phyloP scores from a whole-genome alignment of 2,888 invertebrate species.

The Apamea epomidion region DNA sequence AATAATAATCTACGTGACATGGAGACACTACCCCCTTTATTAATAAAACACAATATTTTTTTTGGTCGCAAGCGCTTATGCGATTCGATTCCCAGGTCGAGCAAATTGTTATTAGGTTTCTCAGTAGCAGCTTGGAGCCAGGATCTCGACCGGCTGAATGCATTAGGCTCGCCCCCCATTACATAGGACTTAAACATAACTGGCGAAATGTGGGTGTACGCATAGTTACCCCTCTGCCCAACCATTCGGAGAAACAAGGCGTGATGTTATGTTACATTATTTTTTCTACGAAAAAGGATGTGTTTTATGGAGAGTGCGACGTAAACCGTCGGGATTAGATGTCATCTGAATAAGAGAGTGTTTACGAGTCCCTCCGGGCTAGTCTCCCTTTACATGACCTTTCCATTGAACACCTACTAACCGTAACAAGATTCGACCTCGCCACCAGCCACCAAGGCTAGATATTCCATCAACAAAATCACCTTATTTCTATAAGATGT shows the following conservation, averaged over 20 bases:
- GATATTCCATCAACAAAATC: slow-evolving; percentile 30
- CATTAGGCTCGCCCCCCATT: not conserved
- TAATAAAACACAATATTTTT: not conserved
- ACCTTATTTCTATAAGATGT: slow-evolving; percentile 23
- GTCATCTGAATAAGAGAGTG: slow-evolving; percentile 43
- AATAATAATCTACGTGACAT: not conserved
- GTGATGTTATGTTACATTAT: not conserved
- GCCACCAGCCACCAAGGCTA: slow-evolving; percentile 5
- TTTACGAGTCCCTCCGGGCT: slow-evolving; percentile 45
- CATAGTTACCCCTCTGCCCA: not conserved
- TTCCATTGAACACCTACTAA: slow-evolving; percentile 43
- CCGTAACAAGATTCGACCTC: slow-evolving; percentile 27
- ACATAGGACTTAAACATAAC: not conserved
- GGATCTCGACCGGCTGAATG: not conserved
- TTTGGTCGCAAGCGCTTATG: not conserved
- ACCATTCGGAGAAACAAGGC: not conserved
- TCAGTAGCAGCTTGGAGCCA: not conserved
- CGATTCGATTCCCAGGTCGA: not conserved
- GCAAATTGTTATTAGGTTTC: not conserved
- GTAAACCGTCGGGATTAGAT: slow-evolving; percentile 24
- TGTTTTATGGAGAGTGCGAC: slow-evolving; percentile 2
- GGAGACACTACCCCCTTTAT: not conserved
- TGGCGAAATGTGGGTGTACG: not conserved
- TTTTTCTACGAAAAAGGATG: not conserved
- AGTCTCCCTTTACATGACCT: slow-evolving; percentile 43